Conservation (phyloP, 2,113 vertebrate genomes). For the Lipotes vexillifer region DNA sequence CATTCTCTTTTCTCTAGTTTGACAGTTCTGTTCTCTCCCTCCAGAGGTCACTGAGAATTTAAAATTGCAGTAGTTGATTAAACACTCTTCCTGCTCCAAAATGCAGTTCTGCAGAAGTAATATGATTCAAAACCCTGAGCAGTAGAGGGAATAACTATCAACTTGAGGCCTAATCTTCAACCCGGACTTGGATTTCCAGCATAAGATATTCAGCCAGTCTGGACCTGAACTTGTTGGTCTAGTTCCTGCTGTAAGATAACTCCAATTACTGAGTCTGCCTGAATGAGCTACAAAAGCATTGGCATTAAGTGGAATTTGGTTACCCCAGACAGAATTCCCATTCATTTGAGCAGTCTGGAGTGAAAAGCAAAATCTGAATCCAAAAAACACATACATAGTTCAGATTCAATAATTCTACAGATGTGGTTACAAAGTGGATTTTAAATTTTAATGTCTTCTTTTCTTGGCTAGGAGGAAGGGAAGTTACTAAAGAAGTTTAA, state of each 20-base stretch:
- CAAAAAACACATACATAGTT: constrained; percentile 44
- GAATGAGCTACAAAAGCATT: constrained; percentile 8
- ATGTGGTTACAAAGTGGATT: constrained; percentile 36
- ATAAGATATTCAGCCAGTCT: constrained; percentile 35
- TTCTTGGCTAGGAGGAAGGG: neutral
- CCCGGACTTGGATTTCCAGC: constrained; percentile 29
- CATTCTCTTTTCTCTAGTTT: constrained; percentile 9
- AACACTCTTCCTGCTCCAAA: neutral
- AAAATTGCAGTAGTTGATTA: neutral
- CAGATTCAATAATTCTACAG: constrained; percentile 47
- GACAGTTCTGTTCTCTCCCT: neutral
- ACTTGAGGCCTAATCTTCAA: neutral
- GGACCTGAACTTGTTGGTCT: neutral
- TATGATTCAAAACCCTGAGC: neutral
- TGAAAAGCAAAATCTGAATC: constrained; percentile 50
- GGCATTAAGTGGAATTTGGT: neutral
- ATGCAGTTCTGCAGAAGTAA: neutral
- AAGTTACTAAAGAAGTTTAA: constrained; percentile 7
- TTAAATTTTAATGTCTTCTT: constrained; percentile 4
- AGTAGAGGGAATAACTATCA: constrained; percentile 46
- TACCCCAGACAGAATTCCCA: constrained; percentile 8
- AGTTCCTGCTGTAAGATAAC: neutral
- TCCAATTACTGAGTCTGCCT: neutral
- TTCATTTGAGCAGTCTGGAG: constrained; percentile 34
- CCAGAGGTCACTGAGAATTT: neutral